Evolutionary conservation across 35 echinoderm and acorn worm genomes (phyloP).

Genomic region (Lytechinus pictus): DNA sequence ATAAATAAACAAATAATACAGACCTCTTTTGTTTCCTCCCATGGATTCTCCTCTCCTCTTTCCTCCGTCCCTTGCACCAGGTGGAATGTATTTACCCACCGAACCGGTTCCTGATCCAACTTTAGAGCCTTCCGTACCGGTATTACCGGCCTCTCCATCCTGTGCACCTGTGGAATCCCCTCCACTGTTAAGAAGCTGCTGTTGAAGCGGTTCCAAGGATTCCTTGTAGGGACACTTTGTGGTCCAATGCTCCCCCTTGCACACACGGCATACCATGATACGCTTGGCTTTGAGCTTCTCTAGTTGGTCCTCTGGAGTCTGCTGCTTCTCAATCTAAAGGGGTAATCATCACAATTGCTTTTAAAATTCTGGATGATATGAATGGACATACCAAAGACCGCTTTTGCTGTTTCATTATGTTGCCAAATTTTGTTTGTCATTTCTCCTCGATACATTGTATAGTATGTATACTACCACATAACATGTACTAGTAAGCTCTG

Average conservation of each 20-base stretch:
- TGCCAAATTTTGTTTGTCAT: too few relatives aligned
- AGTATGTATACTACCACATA: too few relatives aligned
- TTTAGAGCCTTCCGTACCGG: not conserved
- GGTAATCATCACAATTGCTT: too few relatives aligned
- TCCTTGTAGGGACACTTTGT: slow-evolving; percentile 99
- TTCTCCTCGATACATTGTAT: too few relatives aligned
- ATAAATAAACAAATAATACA: not conserved
- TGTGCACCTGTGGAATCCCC: not conserved
- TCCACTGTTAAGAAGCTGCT: slow-evolving; percentile 65
- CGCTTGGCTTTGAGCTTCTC: slow-evolving; percentile 78
- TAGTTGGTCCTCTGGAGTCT: slow-evolving; percentile 74
- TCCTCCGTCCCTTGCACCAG: slow-evolving; percentile 75
- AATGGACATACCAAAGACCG: too few relatives aligned
- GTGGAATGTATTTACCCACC: slow-evolving; percentile 87
- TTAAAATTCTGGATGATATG: too few relatives aligned
- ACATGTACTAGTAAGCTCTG: too few relatives aligned
- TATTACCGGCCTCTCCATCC: not conserved
- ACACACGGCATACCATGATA: slow-evolving; percentile 95
- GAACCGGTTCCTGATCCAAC: not conserved
- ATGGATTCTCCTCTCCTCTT: slow-evolving; percentile 82
- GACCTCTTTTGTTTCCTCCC: slow-evolving; percentile 70
- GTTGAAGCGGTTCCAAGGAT: slow-evolving; percentile 85
- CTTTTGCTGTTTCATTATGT: too few relatives aligned
- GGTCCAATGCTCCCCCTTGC: slow-evolving; percentile 99
- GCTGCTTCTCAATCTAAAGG: slow-evolving; percentile 64